phyloP scores from a whole-genome alignment of 2,113 vertebrate species.

The Corythaixoides concolor region DNA sequence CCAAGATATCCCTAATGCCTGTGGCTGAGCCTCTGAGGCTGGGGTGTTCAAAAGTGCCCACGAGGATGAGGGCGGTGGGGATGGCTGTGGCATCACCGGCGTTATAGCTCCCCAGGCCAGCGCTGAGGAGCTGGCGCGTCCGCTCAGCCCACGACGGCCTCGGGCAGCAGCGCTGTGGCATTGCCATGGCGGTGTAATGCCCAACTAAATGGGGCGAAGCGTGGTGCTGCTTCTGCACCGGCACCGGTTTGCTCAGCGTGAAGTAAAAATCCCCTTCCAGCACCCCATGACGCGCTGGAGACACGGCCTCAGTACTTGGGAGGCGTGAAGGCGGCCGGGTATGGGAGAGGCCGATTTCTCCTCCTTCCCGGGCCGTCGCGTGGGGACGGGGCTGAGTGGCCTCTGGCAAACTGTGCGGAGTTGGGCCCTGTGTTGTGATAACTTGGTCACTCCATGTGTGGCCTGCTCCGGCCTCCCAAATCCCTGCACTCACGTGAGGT shows the following conservation, averaged over 20 bases:
- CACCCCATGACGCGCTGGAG: accelerated
- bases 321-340: neutral
- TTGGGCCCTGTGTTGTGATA: neutral
- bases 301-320: accelerated
- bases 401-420: accelerated
- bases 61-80: accelerated
- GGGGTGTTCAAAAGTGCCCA: accelerated
- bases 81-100: neutral
- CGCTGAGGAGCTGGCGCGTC: accelerated
- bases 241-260: accelerated
- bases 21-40: neutral
- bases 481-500: neutral
- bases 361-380: accelerated
- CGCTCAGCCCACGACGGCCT: accelerated
- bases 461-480: neutral
- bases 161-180: accelerated
- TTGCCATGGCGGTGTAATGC: accelerated
- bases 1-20: neutral
- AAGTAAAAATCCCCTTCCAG: neutral
- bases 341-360: accelerated
- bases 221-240: accelerated
- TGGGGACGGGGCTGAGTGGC: accelerated
- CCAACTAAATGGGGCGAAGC: accelerated
- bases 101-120: neutral
- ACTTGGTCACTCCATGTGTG: neutral